Base-by-base conservation (phyloP, 2,888 invertebrate genomes). In the Drosophila gaucha region DNA sequence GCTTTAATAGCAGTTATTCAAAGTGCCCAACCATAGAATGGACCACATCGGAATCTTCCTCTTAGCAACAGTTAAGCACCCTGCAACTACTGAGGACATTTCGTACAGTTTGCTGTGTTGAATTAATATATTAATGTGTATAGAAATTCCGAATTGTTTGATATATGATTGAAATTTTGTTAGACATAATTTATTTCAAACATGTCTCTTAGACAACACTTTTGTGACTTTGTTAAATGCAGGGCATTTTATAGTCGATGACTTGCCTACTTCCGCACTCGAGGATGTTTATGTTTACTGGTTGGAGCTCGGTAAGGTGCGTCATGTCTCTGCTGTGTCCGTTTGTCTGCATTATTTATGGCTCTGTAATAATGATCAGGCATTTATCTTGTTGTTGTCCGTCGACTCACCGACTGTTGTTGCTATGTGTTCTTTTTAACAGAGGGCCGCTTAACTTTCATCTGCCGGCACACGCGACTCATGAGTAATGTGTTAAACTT, bases 1-100 rank as follows among this genome's bases (percentile, higher is more conserved):
- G 79, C 80, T 76, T 83, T 80, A 84, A 86, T 76, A 74, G 77
- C 86, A 78, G 86, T 80, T 84, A 86, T 80, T 86, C 84, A 78
- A 84, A 83, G 72, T 70, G 65, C 58, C 12, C 58, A 47, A 20
- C 74, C 74, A 26, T 14, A 24, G 41, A 26, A 6, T 16, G 3
- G 5, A 6, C 16, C 24, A 24, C 2, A 14, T 8, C 39, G n/a
- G 9, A n/a, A 9, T 2, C 14, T 12, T 2, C n/a, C 0, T 10
- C 36, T 18, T 16, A 6, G 6, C 18, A 18, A 18, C 50, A 8
- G 0, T 24, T 24, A 16, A 26, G 6, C 6, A 39, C 46, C 39
- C 51, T 41, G 12, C 20, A 31, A 18, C 6, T 12, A 2, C 14
- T 5, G 2, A 14, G 1, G 1, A 9, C 24, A 38, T 0, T 9